A percentile compares a stretch with the other conserved stretches of the same genome.
phyloP scores from a whole-genome alignment of 1,140 invertebrate genomes.

The Drosophila pandora region DNA sequence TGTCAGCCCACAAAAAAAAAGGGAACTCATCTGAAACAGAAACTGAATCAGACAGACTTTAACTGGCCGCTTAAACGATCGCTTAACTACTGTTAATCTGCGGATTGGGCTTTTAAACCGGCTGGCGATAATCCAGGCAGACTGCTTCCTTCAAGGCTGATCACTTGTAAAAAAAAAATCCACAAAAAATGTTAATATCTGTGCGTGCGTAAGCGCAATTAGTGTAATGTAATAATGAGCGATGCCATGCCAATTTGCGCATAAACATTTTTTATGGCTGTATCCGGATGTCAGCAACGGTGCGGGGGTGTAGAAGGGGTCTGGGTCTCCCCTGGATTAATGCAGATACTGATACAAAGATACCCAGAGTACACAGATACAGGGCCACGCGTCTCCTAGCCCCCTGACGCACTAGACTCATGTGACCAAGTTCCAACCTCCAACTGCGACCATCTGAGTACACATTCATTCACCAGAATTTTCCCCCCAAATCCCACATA shows the following conservation, averaged over 20 bases:
- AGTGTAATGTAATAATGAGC: slow-evolving; percentile 74
- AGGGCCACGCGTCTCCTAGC: slow-evolving; percentile 41
- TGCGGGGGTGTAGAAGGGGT: slow-evolving; percentile 7
- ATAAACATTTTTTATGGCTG: slow-evolving; percentile 40
- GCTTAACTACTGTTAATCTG: slow-evolving; percentile 81
- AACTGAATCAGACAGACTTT: slow-evolving; percentile 34
- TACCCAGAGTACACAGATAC: slow-evolving; percentile 8
- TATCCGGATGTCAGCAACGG: slow-evolving; percentile 14
- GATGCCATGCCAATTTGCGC: slow-evolving; percentile 59
- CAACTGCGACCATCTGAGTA: slow-evolving; percentile 27
- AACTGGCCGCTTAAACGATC: slow-evolving; percentile 72
- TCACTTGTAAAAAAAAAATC: slow-evolving; percentile 11
- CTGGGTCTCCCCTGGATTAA: not conserved
- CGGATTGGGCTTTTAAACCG: slow-evolving; percentile 48
- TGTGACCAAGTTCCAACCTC: slow-evolving; percentile 42
- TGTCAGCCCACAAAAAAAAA: slow-evolving; percentile 8
- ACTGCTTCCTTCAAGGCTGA: slow-evolving; percentile 32
- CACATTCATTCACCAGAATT: slow-evolving; percentile 68
- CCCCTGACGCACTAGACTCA: slow-evolving; percentile 66
- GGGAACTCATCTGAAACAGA: not conserved
- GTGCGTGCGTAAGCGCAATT: slow-evolving; percentile 79
- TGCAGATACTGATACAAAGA: slow-evolving; percentile 6
- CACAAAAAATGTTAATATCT: slow-evolving; percentile 16
- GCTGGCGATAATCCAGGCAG: slow-evolving; percentile 26
- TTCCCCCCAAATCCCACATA: slow-evolving; percentile 47